Conservation (phyloP, 35 echinoderm and acorn worm species). For the Eucidaris tribuloides region DNA sequence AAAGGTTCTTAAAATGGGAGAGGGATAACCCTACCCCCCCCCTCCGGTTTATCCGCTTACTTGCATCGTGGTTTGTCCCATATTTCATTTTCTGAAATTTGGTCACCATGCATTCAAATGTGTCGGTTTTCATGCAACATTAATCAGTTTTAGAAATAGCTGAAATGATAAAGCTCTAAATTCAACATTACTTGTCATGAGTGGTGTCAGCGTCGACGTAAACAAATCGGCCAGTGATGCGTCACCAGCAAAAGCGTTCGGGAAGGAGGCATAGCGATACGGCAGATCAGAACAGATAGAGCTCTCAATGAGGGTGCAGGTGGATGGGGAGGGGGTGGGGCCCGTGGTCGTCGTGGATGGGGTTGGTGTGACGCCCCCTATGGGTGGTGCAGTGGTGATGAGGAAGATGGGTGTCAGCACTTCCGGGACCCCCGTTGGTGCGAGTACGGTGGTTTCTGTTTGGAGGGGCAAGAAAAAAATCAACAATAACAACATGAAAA, state of each 20-base stretch:
- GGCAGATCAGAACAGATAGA: conserved; percentile 27
- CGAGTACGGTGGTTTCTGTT: not conserved
- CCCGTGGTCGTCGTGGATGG: not conserved
- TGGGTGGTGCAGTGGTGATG: not conserved
- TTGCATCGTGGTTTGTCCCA: no score
- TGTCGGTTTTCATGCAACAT: no score
- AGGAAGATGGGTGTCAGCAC: not conserved
- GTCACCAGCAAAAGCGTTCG: conserved; percentile 33
- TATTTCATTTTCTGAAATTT: no score
- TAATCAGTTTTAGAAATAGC: no score
- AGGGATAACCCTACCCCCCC: no score
- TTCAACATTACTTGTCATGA: no score
- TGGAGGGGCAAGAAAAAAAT: not conserved
- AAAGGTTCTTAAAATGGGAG: no score
- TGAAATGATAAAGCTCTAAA: no score
- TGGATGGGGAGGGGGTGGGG: not conserved
- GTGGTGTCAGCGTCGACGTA: not conserved
- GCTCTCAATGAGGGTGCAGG: not conserved
- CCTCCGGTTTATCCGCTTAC: no score
- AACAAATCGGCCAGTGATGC: not conserved
- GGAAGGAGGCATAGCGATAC: conserved; percentile 40
- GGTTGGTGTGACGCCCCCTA: not conserved
- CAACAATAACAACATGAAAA: not conserved
- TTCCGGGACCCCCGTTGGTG: not conserved
- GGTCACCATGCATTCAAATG: no score